A percentile compares a stretch with the other conserved stretches of the same genome.
phyloP scores from a whole-genome alignment of 2,888 invertebrate genomes.

The Mechanitis messenoides region DNA sequence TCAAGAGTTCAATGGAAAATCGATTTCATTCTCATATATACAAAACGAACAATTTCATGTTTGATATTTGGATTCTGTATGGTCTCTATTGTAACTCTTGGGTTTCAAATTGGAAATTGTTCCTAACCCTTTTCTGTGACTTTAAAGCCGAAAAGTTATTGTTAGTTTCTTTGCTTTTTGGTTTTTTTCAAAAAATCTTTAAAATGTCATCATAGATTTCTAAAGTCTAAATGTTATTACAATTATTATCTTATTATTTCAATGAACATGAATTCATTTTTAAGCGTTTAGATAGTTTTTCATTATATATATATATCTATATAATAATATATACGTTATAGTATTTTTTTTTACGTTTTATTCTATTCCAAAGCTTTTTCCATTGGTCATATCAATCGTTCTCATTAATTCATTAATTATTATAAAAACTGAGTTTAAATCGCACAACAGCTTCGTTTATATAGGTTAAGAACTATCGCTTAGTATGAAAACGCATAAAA shows the following conservation, averaged over 20 bases:
- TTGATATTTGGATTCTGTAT: slow-evolving; percentile 57
- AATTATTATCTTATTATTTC: too few species aligned
- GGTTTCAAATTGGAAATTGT: slow-evolving; percentile 17
- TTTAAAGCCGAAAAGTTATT: neutral
- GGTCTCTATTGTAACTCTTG: slow-evolving; percentile 28
- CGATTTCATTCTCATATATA: slow-evolving; percentile 53
- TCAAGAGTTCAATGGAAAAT: slow-evolving; percentile 60
- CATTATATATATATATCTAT: too few species aligned
- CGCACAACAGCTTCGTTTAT: slow-evolving; percentile 42
- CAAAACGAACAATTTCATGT: slow-evolving; percentile 49
- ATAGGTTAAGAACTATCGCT: slow-evolving; percentile 57
- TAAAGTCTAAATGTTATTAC: too few species aligned
- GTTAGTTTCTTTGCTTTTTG: neutral
- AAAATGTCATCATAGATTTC: too few species aligned
- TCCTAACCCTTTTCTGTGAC: neutral
- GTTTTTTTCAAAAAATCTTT: too few species aligned
- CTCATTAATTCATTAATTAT: neutral
- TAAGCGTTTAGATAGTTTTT: neutral
- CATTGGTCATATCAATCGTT: neutral
- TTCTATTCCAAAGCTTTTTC: neutral
- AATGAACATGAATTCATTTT: neutral
- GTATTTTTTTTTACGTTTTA: neutral
- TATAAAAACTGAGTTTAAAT: slow-evolving; percentile 32
- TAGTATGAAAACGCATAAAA: slow-evolving; percentile 63
- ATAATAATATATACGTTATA: too few species aligned